Evolutionary conservation across 2,113 vertebrate species (phyloP).

Genomic region (Cyanoliseus patagonus): DNA sequence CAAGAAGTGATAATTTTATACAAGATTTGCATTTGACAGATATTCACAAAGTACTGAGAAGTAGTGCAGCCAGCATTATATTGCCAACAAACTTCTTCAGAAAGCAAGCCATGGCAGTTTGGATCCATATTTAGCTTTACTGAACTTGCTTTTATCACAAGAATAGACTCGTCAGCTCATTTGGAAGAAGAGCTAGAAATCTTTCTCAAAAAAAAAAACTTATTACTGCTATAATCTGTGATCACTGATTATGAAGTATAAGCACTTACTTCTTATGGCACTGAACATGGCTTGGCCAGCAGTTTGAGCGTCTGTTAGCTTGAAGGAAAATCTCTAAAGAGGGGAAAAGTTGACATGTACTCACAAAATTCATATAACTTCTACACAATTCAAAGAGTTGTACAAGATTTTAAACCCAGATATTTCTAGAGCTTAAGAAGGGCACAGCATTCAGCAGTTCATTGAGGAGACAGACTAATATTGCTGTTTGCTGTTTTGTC

Average conservation of each 20-base stretch:
- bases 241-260: neutral
- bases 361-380: neutral
- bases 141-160: neutral
- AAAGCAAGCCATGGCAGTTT: neutral
- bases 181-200: neutral
- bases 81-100: neutral
- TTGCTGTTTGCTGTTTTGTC: neutral
- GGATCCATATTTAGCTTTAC: neutral
- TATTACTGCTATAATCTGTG: neutral
- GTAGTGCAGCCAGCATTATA: neutral
- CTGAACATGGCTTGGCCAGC: neutral
- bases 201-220: neutral
- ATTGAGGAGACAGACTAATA: neutral
- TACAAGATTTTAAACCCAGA: neutral
- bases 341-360: fast-evolving
- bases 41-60: neutral
- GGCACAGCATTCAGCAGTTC: neutral
- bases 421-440: neutral
- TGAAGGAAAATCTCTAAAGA: neutral
- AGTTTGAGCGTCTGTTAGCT: neutral
- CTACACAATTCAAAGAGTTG: neutral
- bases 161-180: neutral
- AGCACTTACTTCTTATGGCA: neutral
- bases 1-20: neutral
- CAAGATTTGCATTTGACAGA: neutral